Evolutionary conservation across 1,140 invertebrate genomes (phyloP).

Genomic region (Thaumatotibia leucotreta): DNA sequence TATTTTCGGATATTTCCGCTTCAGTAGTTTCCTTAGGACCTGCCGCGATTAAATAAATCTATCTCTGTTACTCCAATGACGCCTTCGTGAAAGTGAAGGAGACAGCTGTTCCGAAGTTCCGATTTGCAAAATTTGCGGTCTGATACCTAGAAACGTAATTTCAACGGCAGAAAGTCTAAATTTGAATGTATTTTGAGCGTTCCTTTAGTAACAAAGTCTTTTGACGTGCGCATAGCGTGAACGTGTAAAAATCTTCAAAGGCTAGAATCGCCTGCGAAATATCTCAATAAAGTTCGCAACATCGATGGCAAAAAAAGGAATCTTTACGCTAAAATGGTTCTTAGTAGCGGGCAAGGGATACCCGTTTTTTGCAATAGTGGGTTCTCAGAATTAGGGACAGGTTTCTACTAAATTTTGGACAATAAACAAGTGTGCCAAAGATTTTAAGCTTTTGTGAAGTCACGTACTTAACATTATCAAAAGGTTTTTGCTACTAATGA

Average conservation of each 20-base stretch:
- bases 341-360: neutral
- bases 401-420: constrained; percentile 1
- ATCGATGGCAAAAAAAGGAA: neutral
- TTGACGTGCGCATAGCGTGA: neutral
- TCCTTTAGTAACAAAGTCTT: constrained; percentile 1
- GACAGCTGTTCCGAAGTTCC: no score
- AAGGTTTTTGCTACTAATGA: neutral
- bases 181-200: neutral
- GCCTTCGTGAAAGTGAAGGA: no score
- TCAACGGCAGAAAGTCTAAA: neutral
- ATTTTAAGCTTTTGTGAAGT: neutral
- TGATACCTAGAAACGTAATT: neutral
- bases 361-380: neutral
- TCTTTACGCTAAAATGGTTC: neutral
- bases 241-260: neutral
- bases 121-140: no score
- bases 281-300: neutral
- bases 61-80: no score
- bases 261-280: neutral
- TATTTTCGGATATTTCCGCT: constrained; percentile 6
- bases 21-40: neutral
- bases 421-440: neutral
- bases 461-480: neutral
- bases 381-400: neutral
- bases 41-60: no score